Evolutionary conservation across 2,888 invertebrate genomes (phyloP), one percentile per base, ranked within the genome.

Genomic region (Liodrosophila aerea): DNA sequence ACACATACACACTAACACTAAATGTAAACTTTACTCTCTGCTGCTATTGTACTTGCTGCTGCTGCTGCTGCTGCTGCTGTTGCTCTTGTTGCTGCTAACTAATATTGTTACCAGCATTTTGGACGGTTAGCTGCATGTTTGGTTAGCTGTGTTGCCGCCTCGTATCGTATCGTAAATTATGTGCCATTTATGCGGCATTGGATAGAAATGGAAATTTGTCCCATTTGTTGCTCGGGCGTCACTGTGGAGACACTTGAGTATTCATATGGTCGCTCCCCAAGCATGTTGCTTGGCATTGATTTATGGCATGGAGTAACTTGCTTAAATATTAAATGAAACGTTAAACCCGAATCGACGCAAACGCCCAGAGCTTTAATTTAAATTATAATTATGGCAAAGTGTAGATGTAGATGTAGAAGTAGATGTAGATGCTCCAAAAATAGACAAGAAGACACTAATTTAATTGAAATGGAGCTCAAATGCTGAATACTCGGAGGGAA

Each of bases 191-290:
- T 85, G 82, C 78, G 68, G 78, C 85, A 81, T 82, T 72, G 81
- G 80, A 76, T 81, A 76, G 85, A 81, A 85, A 78, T 81, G 72
- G 85, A 76, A 83, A 83, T 83, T 83, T 83, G 84, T 81, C 81
- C 74, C 81, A 81, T 76, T 83, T 77, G 77, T 76, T 76, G 72
- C 64, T 72, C 64, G 44, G 50, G 63, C 54, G 52, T 49, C 64
- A 61, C 46, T 52, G 37, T 43, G 39, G 58, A 71, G 58, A 76
- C 84, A 80, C 84, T 80, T 80, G 84, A 81, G 78, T 80, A 80
- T 80, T 80, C 78, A 80, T 83, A 81, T 72, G 74, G 72, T 11
- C 39, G 58, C 56, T 44, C 59, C 53, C 60, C 27, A 44, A 61
- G 69, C 74, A 61, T 59, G 74, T 64, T 69, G 81, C 52, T 72